Base-by-base conservation (phyloP, 1,140 invertebrate genomes). In the Helicoverpa armigera region DNA sequence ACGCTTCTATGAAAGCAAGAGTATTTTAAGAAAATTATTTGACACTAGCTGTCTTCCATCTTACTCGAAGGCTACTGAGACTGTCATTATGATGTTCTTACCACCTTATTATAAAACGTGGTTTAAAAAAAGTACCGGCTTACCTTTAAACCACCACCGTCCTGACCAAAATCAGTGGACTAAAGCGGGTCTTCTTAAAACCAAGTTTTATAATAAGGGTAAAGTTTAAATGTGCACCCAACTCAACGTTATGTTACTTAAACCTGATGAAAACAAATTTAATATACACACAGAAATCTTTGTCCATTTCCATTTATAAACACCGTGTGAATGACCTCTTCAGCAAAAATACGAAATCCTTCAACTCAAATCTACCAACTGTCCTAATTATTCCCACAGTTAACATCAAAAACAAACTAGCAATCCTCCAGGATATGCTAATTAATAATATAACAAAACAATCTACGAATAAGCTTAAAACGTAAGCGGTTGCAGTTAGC, bases 371-470 rank as follows among this genome's bases (percentile, higher is more conserved):
- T n/a, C 9, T n/a, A 48, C n/a, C n/a, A 50, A 67, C 63, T 54
- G 29, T 23, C 2, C 23, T 65, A 67, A 77, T 77, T 67, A 77
- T 77, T 65, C 61, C 50, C 65, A 54, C 75, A 77, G 75, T 77
- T 75, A 67, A 65, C 43, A 72, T 80, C 78, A 63, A 61, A 73
- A 80, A 72, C 69, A 73, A 80, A 73, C 78, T 73, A 63, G 56
- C 53, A 31, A 16, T 51, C 50, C 16, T 75, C 13, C 53, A 70
- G 35, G 58, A 58, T 79, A 84, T 83, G 76, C 83, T 87, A 87
- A 87, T 87, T 87, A 87, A 84, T 85, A 82, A 84, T 85, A 82
- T 80, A 82, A 90, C 88, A 88, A 92, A 92, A 91, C 90, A 90
- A 92, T 91, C 87, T 87, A 82, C 79, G 83, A 88, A 79, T 85